Base-by-base conservation (phyloP, 2,113 vertebrate genomes). In the Acanthochromis polyacanthus region DNA sequence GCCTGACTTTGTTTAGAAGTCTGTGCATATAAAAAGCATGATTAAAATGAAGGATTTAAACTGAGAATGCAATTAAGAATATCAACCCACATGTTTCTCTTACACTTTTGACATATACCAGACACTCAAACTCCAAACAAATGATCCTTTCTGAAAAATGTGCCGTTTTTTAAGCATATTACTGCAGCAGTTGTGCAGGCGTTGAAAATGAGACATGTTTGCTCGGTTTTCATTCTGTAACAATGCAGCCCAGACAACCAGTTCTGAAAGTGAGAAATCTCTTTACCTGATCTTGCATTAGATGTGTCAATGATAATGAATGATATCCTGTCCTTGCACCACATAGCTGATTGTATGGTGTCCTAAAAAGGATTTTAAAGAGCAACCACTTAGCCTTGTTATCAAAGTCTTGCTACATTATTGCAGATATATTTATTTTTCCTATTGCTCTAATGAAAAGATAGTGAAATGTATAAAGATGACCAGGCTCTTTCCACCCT, bases 391-490 rank as follows among this genome's bases (percentile, higher is more conserved):
- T 60, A 75, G 58, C 25, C 55, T 80, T 62, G 50, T 72, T n/a
- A 50, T 45, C 11, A 60, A 75, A 60, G 51, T 56, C 15, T 17
- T 51, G 3, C 19, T 55, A 58, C 36, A 6, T 36, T 52, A 25
- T 57, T 46, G 22, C 10, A 58, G 51, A 58, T 57, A 16, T 64
- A 75, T 64, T 62, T 66, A 23, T 62, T 71, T 77, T 32, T 50
- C 28, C 14, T 16, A 16, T 56, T n/a, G 11, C 66, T 70, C 62
- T 51, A 53, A 81, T 74, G 75, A 43, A 82, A 71, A 76, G 15
- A 30, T 19, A 9, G 40, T 56, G 56, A 64, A 23, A 32, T 45
- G 53, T 60, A 59, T 25, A 48, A 48, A 30, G 32, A 73, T 51
- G 71, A 66, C 38, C 22, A 40, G 14, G 32, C 17, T 56, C n/a